These are phyloP conservation scores for Vanessa tameamea DNA, from an alignment of 1,140 invertebrate species.

Conservation along the genomic window DNA sequence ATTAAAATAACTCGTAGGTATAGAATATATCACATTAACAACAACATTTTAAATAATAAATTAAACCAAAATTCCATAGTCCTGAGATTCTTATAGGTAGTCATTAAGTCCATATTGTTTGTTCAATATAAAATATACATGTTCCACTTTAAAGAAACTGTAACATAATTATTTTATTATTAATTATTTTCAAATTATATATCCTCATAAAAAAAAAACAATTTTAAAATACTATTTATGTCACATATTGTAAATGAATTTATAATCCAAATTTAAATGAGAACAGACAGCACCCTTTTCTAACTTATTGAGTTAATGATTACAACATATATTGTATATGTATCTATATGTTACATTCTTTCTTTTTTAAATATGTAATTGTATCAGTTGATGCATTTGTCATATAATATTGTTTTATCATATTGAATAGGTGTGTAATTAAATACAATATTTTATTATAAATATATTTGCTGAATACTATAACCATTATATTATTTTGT, in stretches of 20 bases:
- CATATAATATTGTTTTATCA: neutral
- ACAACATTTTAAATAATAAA: slow-evolving; percentile 16
- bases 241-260: neutral
- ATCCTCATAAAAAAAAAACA: neutral
- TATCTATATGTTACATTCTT: neutral
- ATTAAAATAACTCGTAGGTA: slow-evolving; percentile 13
- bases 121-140: neutral
- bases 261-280: neutral
- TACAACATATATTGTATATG: neutral
- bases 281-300: neutral
- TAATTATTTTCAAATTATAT: neutral
- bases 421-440: neutral
- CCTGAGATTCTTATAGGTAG: neutral
- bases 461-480: neutral
- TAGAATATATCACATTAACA: slow-evolving; percentile 28
- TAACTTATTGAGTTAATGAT: neutral
- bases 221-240: neutral
- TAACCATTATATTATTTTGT: neutral
- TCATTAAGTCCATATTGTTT: too few species aligned
- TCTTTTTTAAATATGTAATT: neutral
- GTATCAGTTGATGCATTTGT: too few species aligned
- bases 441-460: neutral
- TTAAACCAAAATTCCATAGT: neutral
- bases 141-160: neutral
- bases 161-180: neutral